Percentiles rank a stretch among this genome's conserved stretches.
Conservation (phyloP, 2,113 vertebrate species). For the Neodon shergylaensis region DNA sequence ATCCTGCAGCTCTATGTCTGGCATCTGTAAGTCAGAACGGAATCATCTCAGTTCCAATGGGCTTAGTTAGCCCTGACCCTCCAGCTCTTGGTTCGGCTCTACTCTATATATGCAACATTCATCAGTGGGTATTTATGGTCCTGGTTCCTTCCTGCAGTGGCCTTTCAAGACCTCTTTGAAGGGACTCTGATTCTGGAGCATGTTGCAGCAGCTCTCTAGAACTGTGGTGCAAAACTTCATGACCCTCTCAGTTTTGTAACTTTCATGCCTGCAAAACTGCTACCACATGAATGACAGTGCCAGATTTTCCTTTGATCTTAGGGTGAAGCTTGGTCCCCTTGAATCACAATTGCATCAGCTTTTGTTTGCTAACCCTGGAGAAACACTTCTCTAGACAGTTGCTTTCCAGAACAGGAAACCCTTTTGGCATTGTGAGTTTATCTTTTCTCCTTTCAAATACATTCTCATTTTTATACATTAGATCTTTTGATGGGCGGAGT, state of each 20-base stretch:
- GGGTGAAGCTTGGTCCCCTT: background rate
- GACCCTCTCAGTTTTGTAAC: background rate
- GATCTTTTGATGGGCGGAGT: too few species aligned
- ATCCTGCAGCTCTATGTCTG: background rate
- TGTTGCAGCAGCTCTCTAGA: background rate
- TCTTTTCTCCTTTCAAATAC: background rate
- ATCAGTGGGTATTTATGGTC: background rate
- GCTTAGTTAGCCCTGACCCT: background rate
- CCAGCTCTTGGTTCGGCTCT: background rate
- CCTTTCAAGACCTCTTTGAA: background rate
- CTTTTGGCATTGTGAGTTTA: background rate
- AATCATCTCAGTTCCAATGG: background rate
- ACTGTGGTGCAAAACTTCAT: background rate
- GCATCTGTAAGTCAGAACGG: background rate
- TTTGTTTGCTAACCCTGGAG: background rate
- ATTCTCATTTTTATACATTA: too few species aligned
- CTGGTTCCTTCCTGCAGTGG: background rate
- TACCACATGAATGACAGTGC: background rate
- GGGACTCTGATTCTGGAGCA: background rate
- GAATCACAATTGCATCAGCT: background rate
- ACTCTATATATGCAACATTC: too few species aligned
- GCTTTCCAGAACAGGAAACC: background rate
- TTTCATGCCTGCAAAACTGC: background rate
- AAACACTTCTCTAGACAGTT: background rate
- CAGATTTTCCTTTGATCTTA: background rate